Percentiles rank a stretch among this genome's conserved stretches.
phyloP scores from a whole-genome alignment of 2,113 vertebrate species.

The Ceyx cyanopectus region DNA sequence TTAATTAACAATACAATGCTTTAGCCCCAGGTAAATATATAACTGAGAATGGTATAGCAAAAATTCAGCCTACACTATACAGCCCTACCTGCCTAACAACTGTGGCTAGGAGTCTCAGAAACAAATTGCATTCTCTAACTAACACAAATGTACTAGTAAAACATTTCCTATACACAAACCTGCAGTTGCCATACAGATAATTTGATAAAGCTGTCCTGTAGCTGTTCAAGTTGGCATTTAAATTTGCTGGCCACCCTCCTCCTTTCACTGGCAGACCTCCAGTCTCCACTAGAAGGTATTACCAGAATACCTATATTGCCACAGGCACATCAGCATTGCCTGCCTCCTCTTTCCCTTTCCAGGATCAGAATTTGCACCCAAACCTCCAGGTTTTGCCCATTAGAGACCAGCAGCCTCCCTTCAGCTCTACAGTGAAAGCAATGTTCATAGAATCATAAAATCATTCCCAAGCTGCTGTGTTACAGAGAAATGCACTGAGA shows the following conservation, averaged over 20 bases:
- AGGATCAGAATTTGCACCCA: neutral
- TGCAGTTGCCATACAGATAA: neutral
- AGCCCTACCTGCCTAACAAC: neutral
- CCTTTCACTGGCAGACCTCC: neutral
- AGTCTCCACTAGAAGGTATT: constrained; percentile 68
- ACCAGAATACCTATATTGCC: neutral
- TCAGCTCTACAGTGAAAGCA: neutral
- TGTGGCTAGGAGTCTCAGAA: neutral
- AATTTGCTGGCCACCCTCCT: neutral
- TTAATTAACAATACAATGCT: neutral
- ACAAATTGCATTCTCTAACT: neutral
- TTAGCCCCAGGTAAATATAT: neutral
- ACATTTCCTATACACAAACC: neutral
- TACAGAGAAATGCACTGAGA: accelerated
- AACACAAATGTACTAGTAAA: neutral
- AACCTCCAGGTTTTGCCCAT: neutral
- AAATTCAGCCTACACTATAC: neutral
- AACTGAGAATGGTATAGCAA: neutral
- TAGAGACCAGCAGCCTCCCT: neutral
- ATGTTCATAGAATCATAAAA: too few relatives aligned
- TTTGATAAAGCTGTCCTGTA: neutral
- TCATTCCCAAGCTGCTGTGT: accelerated
- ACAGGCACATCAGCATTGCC: neutral
- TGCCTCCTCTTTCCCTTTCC: neutral
- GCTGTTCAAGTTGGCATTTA: neutral